Percentiles rank a stretch among this genome's conserved stretches.
Conservation (phyloP, 2,888 invertebrate species). For the Alsophila aescularia region DNA sequence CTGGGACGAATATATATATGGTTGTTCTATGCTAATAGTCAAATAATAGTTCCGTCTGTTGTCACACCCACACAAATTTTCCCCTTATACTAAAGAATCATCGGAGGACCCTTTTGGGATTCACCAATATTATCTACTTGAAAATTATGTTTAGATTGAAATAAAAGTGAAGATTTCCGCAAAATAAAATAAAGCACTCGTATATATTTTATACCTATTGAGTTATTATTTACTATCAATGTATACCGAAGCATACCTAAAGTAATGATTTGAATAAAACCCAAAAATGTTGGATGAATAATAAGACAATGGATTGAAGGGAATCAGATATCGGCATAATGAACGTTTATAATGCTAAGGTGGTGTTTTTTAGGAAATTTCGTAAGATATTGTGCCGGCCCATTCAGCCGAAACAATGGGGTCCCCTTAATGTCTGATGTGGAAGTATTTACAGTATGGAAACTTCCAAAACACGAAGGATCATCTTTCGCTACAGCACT, state of each 20-base stretch:
- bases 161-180: too few species aligned
- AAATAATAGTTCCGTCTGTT: too few species aligned
- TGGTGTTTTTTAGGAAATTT: conserved; percentile 80
- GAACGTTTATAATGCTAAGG: conserved; percentile 75
- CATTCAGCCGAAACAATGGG: conserved; percentile 81
- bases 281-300: conserved; percentile 34
- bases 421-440: conserved; percentile 40
- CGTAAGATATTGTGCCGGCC: conserved; percentile 81
- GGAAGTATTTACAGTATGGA: conserved; percentile 12
- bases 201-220: too few species aligned
- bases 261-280: conserved; percentile 42
- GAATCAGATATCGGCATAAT: conserved; percentile 68
- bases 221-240: background rate
- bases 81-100: too few species aligned
- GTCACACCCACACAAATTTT: too few species aligned
- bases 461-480: background rate
- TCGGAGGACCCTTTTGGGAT: too few species aligned
- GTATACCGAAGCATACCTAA: conserved; percentile 4
- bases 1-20: too few species aligned
- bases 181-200: too few species aligned
- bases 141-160: too few species aligned
- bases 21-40: too few species aligned
- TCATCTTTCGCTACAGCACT: background rate
- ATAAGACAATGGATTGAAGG: conserved; percentile 67
- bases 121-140: too few species aligned